Evolutionary conservation across 2,113 vertebrate species (phyloP), one percentile per base, ranked within the genome.

Genomic region (Halcyon senegalensis): DNA sequence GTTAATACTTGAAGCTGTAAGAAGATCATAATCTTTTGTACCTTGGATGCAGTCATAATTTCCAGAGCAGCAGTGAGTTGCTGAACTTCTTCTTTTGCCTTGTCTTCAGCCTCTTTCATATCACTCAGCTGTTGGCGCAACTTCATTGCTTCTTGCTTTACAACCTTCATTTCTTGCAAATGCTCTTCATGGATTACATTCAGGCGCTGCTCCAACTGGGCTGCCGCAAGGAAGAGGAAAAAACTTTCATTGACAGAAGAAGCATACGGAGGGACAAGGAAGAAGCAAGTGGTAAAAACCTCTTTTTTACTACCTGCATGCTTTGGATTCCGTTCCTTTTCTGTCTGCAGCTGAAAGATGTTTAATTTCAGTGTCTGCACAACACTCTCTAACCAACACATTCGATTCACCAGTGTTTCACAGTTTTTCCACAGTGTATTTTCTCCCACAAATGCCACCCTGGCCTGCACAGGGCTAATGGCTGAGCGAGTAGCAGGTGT

Each of bases 291-390:
- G 4, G 44, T 56, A 37, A 56, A 68, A 18, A 4, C 7, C 1
- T 0, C 9, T 21, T 31, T 85, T 70, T 70, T 37, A 44, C 4
- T 96, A 97, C 96, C 96, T 97, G 94, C 74, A 41, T 95, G 90
- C 68, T 96, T 95, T 56, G 98, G 96, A 91, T 97, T 98, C 55
- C 97, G 76, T 28, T 99, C 96, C 74, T 96, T 98, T 84, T 98
- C 97, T 7, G 95, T 97, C 75, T 98, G 97, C 43, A 98, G 82
- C 37, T 16, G 85, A 43, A 98, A 98, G 55, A 98, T 41, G 68
- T 93, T 97, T 80, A 98, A 93, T 79, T 98, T 98, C 78, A 98
- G 70, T 28, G 98, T 97, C 48, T 99, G 98, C n/a, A 98, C 92
- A 53, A 98, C 91, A 46, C 97, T 98, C 92, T 98, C 98, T n/a